A percentile compares a stretch with the other conserved stretches of the same genome.
These are phyloP conservation scores for Metopolophium dirhodum DNA, from an alignment of 1,140 invertebrate genomes.

Conservation along the genomic window DNA sequence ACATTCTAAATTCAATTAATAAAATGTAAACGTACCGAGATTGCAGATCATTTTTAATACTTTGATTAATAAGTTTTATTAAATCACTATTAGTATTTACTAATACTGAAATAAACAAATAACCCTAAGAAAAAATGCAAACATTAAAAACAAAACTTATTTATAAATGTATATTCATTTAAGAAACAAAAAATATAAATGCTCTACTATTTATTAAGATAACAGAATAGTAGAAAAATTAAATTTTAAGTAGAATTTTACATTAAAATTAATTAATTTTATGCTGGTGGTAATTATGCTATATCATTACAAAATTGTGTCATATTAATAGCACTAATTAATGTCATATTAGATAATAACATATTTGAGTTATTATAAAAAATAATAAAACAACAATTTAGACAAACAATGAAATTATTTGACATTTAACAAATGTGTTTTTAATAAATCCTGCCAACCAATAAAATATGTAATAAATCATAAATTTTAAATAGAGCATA, in stretches of 20 bases:
- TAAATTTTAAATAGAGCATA: neutral
- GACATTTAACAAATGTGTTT: neutral
- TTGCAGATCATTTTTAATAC: constrained; percentile 98
- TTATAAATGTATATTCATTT: neutral
- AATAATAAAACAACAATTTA: neutral
- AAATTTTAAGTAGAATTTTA: neutral
- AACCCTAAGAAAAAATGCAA: constrained; percentile 76
- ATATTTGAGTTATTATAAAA: neutral
- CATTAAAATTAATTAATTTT: neutral
- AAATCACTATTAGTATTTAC: constrained; percentile 99
- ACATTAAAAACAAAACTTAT: neutral
- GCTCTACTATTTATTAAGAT: neutral
- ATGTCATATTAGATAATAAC: neutral
- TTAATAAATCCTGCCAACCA: neutral
- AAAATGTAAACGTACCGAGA: constrained; percentile 67
- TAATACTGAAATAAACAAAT: constrained; percentile 98
- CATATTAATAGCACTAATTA: neutral
- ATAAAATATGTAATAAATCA: constrained; percentile 34
- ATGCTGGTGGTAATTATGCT: neutral
- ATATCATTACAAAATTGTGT: neutral
- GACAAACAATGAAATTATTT: neutral
- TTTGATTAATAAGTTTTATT: constrained; percentile 98
- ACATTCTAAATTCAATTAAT: neutral
- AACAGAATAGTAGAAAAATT: neutral
- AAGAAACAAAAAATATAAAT: neutral